Percentiles rank a stretch among this genome's conserved stretches.
These are phyloP conservation scores for Theretra japonica DNA, from an alignment of 2,888 invertebrate genomes.

Conservation along the genomic window DNA sequence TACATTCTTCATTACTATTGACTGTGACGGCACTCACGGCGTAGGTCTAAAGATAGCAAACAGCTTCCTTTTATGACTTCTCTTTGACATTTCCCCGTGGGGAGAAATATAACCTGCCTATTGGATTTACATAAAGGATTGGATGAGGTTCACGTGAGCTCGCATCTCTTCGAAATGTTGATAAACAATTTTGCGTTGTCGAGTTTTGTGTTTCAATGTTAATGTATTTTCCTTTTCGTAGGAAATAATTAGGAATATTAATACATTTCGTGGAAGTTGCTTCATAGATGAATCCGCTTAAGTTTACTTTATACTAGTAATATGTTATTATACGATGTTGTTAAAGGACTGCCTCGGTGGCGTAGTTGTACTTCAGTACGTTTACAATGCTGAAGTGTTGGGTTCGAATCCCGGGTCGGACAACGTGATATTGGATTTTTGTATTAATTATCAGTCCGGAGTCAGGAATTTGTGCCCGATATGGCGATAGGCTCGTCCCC, in stretches of 20 bases:
- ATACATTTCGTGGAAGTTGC: neutral
- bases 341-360: too few species aligned
- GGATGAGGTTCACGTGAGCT: constrained; percentile 37
- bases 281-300: too few species aligned
- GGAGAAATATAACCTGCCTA: constrained; percentile 52
- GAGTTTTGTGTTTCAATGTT: neutral
- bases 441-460: too few species aligned
- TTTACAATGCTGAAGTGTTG: too few species aligned
- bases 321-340: too few species aligned
- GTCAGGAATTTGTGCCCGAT: too few species aligned
- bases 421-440: too few species aligned
- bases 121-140: constrained; percentile 63
- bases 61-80: constrained; percentile 38
- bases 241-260: neutral
- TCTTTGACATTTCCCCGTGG: constrained; percentile 42
- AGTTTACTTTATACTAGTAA: too few species aligned
- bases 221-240: neutral
- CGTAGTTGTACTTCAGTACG: too few species aligned
- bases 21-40: neutral
- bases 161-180: constrained; percentile 45
- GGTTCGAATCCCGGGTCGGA: too few species aligned
- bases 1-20: constrained; percentile 19
- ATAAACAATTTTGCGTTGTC: constrained; percentile 5
- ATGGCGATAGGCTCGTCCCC: too few species aligned
- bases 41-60: constrained; percentile 26